Percentiles rank a stretch among this genome's conserved stretches.
phyloP scores from a whole-genome alignment of 2,888 invertebrate genomes.

The Rhagonycha lutea region DNA sequence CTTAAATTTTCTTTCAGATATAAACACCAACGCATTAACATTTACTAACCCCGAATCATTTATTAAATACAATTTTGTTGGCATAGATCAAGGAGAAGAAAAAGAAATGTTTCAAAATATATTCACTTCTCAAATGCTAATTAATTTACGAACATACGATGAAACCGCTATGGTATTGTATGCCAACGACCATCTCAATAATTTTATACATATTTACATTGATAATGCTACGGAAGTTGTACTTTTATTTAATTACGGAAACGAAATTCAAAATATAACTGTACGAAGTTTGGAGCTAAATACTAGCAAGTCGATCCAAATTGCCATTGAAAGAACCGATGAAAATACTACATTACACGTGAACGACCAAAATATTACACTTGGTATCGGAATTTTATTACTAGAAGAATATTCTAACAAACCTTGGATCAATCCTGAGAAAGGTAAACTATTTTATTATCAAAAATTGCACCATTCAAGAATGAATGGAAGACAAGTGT shows the following conservation, averaged over 20 bases:
- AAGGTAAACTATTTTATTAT: constrained; percentile 58
- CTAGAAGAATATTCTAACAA: constrained; percentile 80
- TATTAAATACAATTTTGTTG: constrained; percentile 78
- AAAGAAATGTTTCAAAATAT: constrained; percentile 71
- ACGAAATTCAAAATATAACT: constrained; percentile 78
- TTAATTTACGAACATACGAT: constrained; percentile 88
- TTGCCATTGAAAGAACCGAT: constrained; percentile 78
- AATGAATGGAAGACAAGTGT: too few species aligned
- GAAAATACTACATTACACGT: constrained; percentile 80
- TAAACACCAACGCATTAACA: constrained; percentile 86
- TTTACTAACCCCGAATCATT: constrained; percentile 82
- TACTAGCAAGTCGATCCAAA: constrained; percentile 83
- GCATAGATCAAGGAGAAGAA: constrained; percentile 55
- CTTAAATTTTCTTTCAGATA: constrained; percentile 64
- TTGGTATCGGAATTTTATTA: constrained; percentile 70
- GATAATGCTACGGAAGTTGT: constrained; percentile 79
- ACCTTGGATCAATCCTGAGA: constrained; percentile 84
- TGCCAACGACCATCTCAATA: constrained; percentile 90
- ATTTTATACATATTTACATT: constrained; percentile 88
- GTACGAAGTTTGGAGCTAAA: constrained; percentile 76
- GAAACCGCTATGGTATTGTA: constrained; percentile 81
- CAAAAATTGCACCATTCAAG: too few species aligned
- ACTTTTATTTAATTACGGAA: constrained; percentile 81
- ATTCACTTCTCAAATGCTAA: constrained; percentile 78
- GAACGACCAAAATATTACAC: constrained; percentile 74